Evolutionary conservation across 2,888 invertebrate species (phyloP).

Genomic region (Lordiphosa andalusiaca): DNA sequence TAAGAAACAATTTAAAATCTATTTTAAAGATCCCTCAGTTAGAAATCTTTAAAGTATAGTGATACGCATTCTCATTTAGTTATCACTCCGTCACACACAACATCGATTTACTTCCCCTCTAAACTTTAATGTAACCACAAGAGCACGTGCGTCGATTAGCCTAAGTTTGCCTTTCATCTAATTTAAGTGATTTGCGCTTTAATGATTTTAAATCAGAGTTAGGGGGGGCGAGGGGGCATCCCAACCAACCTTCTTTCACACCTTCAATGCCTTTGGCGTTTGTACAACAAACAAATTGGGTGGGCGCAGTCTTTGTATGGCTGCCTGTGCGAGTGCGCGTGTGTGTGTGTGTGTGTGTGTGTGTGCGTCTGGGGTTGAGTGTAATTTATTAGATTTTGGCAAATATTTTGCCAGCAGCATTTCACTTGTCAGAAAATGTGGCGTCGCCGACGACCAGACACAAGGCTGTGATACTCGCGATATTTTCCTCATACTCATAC

Average conservation of each 20-base stretch:
- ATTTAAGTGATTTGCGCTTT: constrained; percentile 27
- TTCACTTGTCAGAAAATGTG: constrained; percentile 55
- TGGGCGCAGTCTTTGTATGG: constrained; percentile 1
- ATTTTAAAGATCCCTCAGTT: too few relatives aligned
- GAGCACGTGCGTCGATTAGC: constrained; percentile 6
- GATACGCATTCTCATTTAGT: too few relatives aligned
- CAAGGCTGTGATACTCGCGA: constrained; percentile 28
- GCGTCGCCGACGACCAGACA: constrained; percentile 34
- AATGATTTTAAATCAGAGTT: constrained; percentile 25
- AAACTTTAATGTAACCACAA: constrained; percentile 2
- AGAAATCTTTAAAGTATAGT: too few relatives aligned
- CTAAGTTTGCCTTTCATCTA: constrained; percentile 17
- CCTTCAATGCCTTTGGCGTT: constrained; percentile 18
- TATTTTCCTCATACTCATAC: constrained; percentile 11
- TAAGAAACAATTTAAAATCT: too few relatives aligned
- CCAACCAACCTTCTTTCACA: constrained; percentile 14
- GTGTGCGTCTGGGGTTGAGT: constrained; percentile 35
- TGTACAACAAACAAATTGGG: constrained; percentile 16
- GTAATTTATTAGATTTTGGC: constrained; percentile 64
- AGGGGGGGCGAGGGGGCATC: background rate
- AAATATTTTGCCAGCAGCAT: constrained; percentile 60
- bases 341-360: constrained; percentile 8
- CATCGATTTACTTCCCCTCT: too few relatives aligned
- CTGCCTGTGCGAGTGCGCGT: constrained; percentile 5
- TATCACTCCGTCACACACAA: too few relatives aligned